Evolutionary conservation across 2,888 invertebrate genomes (phyloP).

Genomic region (Pilophorus perplexus): DNA sequence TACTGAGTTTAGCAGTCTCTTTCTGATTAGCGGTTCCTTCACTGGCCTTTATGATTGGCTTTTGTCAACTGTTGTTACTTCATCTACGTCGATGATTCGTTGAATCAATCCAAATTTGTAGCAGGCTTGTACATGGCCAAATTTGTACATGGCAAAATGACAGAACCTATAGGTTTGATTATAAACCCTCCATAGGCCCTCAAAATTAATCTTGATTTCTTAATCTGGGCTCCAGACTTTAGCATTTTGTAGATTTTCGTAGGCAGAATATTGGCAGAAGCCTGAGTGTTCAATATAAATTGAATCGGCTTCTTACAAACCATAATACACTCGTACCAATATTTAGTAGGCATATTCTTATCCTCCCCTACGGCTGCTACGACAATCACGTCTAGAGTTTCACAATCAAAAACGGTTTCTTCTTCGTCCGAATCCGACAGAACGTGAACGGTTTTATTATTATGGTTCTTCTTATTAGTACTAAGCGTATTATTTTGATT

Average conservation of each 20-base stretch:
- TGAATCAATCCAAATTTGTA: not conserved
- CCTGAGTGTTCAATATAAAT: not conserved
- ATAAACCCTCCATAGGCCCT: slow-evolving; percentile 8
- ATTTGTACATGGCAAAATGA: not conserved
- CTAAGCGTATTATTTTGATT: not conserved
- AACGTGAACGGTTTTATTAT: slow-evolving; percentile 1
- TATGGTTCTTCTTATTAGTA: not conserved
- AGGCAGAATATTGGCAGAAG: slow-evolving; percentile 10
- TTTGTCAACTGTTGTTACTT: not conserved
- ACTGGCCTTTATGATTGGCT: not conserved
- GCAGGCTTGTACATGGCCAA: not conserved
- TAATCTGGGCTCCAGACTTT: not conserved
- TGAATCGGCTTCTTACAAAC: not conserved
- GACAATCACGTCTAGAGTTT: not conserved
- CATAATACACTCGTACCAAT: not conserved
- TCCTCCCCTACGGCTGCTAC: not conserved
- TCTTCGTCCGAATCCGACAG: not conserved
- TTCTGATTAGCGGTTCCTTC: not conserved
- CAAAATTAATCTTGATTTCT: not conserved
- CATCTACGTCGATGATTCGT: too few species aligned
- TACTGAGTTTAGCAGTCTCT: not conserved
- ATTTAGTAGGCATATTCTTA: too few species aligned
- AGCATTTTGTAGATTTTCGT: not conserved
- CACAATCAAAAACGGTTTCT: slow-evolving; percentile 1
- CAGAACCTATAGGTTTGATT: slow-evolving; percentile 6